Evolutionary conservation across 2,797 vertebrate genomes (phyloP), one percentile per base, ranked within the genome.

Genomic region (Semotilus atromaculatus): DNA sequence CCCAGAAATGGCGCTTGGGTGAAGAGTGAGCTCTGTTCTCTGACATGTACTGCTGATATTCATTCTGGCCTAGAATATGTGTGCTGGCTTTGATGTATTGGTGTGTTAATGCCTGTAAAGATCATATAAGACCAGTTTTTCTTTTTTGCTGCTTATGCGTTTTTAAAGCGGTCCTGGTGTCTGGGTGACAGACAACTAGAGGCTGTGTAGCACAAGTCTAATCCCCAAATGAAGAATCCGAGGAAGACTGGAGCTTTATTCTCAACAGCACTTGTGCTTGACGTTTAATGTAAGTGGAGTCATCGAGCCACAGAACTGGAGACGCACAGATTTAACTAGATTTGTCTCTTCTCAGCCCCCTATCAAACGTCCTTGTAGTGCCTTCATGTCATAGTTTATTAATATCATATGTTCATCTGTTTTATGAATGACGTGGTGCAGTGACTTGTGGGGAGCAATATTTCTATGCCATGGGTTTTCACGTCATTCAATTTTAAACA

Each of bases 1-100:
- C 98, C 5, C 98, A 99, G 93, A 99, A 99, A 78, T 99, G 98
- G 98, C 89, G 89, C 43, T 45, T 85, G 67, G 88, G 82, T 70
- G 36, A 85, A 67, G 84, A 91, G 58, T 90, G 83, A 79, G 70
- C 58, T 23, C 26, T 58, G 21, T 11, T 80, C 18, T 23, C 23
- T 62, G 13, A 68, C 8, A 62, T 19, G 26, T 48, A 29, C 29
- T 40, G 7, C 9, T 38, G 55, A 55, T 40, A 53, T 53, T 66
- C 31, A 60, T 16, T 9, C 67, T 58, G 40, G 51, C 43, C 5
- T 62, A 40, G 18, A 43, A 34, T 70, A 77, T 53, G 51, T 13
- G 51, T 73, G 38, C 55, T 73, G 80, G 36, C 38, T 36, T 53
- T 36, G 36, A 73, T 82, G 60, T 14, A 82, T 14, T 60, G 64